A percentile compares a stretch with the other conserved stretches of the same genome.
These are phyloP conservation scores for Cathartes aura DNA, from an alignment of 2,113 vertebrate genomes.

Conservation along the genomic window DNA sequence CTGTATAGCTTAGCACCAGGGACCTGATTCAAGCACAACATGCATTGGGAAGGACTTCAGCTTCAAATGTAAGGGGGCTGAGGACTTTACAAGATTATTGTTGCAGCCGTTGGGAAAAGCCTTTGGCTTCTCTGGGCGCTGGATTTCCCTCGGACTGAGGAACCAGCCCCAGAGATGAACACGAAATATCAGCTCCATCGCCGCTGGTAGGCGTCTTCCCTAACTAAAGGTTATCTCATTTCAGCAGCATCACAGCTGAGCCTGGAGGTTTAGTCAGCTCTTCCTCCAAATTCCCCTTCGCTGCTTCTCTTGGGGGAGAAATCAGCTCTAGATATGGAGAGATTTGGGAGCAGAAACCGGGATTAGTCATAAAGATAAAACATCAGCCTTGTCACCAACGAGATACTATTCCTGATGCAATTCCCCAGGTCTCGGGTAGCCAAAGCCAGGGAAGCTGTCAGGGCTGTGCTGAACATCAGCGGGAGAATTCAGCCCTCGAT, in stretches of 20 bases:
- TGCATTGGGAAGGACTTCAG: background rate
- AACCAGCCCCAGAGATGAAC: background rate
- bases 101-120: background rate
- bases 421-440: background rate
- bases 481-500: background rate
- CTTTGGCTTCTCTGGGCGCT: background rate
- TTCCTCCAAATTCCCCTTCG: background rate
- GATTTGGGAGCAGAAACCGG: background rate
- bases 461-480: background rate
- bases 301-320: background rate
- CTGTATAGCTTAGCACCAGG: background rate
- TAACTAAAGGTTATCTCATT: background rate
- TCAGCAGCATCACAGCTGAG: background rate
- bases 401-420: background rate
- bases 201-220: background rate
- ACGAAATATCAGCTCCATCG: accelerated
- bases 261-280: background rate
- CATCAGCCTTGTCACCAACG: background rate
- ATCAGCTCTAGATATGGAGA: background rate
- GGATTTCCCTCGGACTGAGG: background rate
- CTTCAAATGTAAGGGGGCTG: background rate
- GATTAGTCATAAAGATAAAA: constrained; percentile 48
- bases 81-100: background rate
- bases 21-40: background rate
- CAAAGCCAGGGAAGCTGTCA: background rate